phyloP scores from a whole-genome alignment of 1,140 invertebrate species.

The Arctopsyche grandis region DNA sequence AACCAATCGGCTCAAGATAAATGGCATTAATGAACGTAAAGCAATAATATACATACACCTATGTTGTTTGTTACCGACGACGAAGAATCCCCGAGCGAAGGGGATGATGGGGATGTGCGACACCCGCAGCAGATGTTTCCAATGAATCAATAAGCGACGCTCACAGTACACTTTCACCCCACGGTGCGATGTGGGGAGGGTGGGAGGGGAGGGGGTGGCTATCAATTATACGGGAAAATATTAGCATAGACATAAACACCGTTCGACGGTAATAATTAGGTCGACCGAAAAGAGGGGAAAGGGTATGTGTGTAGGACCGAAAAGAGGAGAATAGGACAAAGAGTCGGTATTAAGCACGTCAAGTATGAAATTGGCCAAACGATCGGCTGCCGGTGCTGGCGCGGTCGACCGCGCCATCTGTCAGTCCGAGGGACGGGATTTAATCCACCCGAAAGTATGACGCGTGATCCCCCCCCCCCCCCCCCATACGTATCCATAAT shows the following conservation, averaged over 20 bases:
- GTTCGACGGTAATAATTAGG: constrained; percentile 49
- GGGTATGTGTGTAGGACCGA: too few relatives aligned
- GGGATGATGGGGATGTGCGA: background rate
- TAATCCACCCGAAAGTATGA: background rate
- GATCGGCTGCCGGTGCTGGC: constrained; percentile 7
- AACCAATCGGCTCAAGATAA: too few relatives aligned
- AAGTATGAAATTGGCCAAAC: constrained; percentile 49
- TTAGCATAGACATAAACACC: constrained; percentile 49
- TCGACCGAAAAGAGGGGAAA: constrained; percentile 19
- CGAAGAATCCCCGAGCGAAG: background rate
- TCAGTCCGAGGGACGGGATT: constrained; percentile 13
- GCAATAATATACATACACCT: too few relatives aligned
- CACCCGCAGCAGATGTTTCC: background rate
- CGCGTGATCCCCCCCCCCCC: background rate
- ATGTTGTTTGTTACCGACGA: too few relatives aligned
- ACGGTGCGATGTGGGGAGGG: background rate
- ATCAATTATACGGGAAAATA: constrained; percentile 33
- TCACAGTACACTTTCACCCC: background rate
- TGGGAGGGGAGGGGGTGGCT: background rate
- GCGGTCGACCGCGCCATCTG: constrained; percentile 43
- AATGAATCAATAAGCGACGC: background rate
- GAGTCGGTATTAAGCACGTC: constrained; percentile 42
- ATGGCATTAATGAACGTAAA: too few relatives aligned
- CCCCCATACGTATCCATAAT: background rate
- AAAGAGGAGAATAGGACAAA: too few relatives aligned